Percentiles rank a stretch among this genome's conserved stretches.
Evolutionary conservation across 2,888 invertebrate species (phyloP).

Genomic region (Ceramica pisi): DNA sequence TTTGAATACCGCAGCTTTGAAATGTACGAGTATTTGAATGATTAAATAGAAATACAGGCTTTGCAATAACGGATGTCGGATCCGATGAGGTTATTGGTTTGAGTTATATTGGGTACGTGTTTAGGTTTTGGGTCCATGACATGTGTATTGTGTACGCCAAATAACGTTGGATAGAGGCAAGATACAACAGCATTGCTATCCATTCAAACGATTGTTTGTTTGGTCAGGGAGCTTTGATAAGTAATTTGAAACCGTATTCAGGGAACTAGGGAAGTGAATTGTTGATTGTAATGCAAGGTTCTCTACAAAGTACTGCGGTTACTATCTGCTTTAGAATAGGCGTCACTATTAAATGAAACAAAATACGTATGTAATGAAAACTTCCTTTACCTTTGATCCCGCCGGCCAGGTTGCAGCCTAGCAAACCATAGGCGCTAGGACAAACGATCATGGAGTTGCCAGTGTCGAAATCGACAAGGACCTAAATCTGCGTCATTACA

Average conservation of each 20-base stretch:
- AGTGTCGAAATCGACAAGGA: too few species aligned
- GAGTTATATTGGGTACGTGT: slow-evolving; percentile 13
- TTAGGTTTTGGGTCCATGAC: slow-evolving; percentile 2
- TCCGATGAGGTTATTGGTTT: slow-evolving; percentile 37
- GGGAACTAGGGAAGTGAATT: too few species aligned
- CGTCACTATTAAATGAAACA: too few species aligned
- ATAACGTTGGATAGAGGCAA: neutral
- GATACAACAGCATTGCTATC: neutral
- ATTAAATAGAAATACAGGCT: slow-evolving; percentile 50
- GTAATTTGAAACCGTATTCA: neutral
- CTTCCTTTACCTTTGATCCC: too few species aligned
- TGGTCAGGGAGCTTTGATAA: neutral
- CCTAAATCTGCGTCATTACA: too few species aligned
- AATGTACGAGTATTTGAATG: slow-evolving; percentile 53
- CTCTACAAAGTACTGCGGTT: too few species aligned
- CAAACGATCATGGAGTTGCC: too few species aligned
- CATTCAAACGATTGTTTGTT: neutral
- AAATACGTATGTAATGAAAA: too few species aligned
- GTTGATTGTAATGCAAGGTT: neutral
- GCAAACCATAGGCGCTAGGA: too few species aligned
- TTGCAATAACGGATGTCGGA: slow-evolving; percentile 30
- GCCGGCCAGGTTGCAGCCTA: too few species aligned
- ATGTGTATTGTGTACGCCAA: neutral
- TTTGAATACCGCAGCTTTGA: slow-evolving; percentile 54
- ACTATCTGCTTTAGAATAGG: too few species aligned